phyloP scores from a whole-genome alignment of 1,140 invertebrate genomes.

The Brachystomella parvula region DNA sequence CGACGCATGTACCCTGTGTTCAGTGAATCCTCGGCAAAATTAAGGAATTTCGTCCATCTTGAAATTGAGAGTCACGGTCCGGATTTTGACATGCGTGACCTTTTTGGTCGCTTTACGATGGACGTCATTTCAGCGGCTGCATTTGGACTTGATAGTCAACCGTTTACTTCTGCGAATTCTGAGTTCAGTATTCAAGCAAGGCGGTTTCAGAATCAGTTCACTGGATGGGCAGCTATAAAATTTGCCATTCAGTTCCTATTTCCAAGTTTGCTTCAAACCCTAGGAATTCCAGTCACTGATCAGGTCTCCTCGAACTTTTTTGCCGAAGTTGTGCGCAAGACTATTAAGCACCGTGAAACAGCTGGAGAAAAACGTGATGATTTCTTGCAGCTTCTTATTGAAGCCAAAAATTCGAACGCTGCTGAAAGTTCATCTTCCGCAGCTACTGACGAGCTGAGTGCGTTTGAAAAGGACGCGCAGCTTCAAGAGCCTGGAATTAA shows the following conservation, averaged over 20 bases:
- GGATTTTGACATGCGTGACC: constrained; percentile 14
- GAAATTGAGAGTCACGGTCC: not conserved
- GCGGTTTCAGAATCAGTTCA: constrained; percentile 8
- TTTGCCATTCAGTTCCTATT: not conserved
- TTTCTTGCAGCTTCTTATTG: constrained; percentile 44
- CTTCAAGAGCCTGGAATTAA: constrained; percentile 8
- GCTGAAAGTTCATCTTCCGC: constrained; percentile 40
- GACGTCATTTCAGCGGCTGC: constrained; percentile 25
- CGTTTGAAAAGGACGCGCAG: constrained; percentile 32
- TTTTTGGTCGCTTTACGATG: constrained; percentile 11
- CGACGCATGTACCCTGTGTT: constrained; percentile 24
- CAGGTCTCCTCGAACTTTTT: constrained; percentile 35
- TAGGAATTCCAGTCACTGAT: not conserved
- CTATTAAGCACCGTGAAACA: constrained; percentile 37
- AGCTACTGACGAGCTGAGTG: constrained; percentile 44
- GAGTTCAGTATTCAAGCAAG: not conserved
- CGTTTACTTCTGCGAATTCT: constrained; percentile 17
- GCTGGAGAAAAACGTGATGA: constrained; percentile 17
- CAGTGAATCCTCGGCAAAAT: not conserved
- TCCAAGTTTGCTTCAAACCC: constrained; percentile 1
- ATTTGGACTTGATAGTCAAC: constrained; percentile 23
- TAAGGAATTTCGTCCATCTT: constrained; percentile 7
- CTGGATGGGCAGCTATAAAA: not conserved
- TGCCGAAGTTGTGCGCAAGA: constrained; percentile 42
- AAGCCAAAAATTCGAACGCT: constrained; percentile 42